phyloP scores from a whole-genome alignment of 1,140 invertebrate species.

The Drosophila tani region DNA sequence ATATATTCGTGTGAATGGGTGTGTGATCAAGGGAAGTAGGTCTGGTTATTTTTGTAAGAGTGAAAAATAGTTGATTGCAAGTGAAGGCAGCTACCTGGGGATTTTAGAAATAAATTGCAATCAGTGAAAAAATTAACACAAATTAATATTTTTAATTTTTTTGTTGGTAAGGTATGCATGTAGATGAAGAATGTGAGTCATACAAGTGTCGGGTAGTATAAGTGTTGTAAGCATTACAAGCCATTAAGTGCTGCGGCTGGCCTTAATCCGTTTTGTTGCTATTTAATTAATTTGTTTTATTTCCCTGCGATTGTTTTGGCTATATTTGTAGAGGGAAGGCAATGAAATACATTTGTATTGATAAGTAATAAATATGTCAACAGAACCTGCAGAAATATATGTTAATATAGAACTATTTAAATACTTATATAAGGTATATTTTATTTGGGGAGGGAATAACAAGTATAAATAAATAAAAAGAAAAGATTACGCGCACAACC shows the following conservation, averaged over 20 bases:
- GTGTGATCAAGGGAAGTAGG: slow-evolving; percentile 3
- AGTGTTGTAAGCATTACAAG: slow-evolving; percentile 45
- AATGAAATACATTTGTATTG: slow-evolving; percentile 2
- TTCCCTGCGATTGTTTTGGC: slow-evolving; percentile 13
- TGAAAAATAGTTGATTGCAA: slow-evolving; percentile 13
- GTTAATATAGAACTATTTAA: slow-evolving; percentile 37
- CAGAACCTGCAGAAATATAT: slow-evolving; percentile 30
- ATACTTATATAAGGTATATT: not conserved
- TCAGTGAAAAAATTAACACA: not conserved
- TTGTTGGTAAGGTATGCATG: not conserved
- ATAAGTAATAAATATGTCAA: slow-evolving; percentile 26
- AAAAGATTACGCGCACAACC: no score
- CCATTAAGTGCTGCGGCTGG: slow-evolving; percentile 42
- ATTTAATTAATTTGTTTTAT: slow-evolving; percentile 4
- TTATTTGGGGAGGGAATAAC: not conserved
- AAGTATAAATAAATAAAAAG: no score
- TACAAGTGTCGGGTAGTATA: slow-evolving; percentile 10
- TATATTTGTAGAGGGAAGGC: slow-evolving; percentile 1
- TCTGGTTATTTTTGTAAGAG: slow-evolving; percentile 49
- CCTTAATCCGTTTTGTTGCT: slow-evolving; percentile 36
- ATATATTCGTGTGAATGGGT: slow-evolving; percentile 23
- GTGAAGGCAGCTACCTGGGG: slow-evolving; percentile 8
- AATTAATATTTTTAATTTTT: not conserved
- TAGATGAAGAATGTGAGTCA: slow-evolving; percentile 4
- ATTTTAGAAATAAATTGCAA: slow-evolving; percentile 1